Evolutionary conservation across 2,888 invertebrate species (phyloP).

Genomic region (Sinotaia quadrata): DNA sequence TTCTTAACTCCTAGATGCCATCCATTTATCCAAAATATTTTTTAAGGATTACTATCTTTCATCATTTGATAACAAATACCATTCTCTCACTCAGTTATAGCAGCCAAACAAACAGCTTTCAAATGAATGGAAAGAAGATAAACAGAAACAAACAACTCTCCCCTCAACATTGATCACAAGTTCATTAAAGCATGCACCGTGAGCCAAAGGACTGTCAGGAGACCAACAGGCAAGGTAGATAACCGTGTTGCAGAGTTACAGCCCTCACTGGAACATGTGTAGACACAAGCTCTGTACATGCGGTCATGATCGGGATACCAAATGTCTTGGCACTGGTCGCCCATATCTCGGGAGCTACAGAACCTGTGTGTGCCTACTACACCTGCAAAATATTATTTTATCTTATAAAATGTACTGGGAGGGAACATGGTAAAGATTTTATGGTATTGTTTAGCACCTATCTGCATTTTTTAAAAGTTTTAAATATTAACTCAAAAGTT

Average conservation of each 20-base stretch:
- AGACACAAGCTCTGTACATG: slow-evolving; percentile 71
- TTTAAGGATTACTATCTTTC: no score
- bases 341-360: slow-evolving; percentile 71
- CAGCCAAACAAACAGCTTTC: no score
- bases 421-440: no score
- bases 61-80: no score
- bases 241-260: slow-evolving; percentile 59
- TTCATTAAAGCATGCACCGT: slow-evolving; percentile 12
- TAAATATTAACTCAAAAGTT: no score
- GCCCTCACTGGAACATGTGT: slow-evolving; percentile 66
- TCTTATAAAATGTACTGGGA: background rate
- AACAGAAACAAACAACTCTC: background rate
- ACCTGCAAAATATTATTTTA: slow-evolving; percentile 50
- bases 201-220: slow-evolving; percentile 11
- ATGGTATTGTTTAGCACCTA: no score
- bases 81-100: no score
- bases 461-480: no score
- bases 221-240: slow-evolving; percentile 16
- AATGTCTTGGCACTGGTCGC: slow-evolving; percentile 72
- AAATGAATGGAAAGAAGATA: no score
- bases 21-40: no score
- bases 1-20: no score
- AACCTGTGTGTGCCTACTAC: slow-evolving; percentile 72
- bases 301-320: slow-evolving; percentile 71
- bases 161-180: slow-evolving; percentile 22